phyloP scores from a whole-genome alignment of 2,888 invertebrate species.

The Drosophila anceps region DNA sequence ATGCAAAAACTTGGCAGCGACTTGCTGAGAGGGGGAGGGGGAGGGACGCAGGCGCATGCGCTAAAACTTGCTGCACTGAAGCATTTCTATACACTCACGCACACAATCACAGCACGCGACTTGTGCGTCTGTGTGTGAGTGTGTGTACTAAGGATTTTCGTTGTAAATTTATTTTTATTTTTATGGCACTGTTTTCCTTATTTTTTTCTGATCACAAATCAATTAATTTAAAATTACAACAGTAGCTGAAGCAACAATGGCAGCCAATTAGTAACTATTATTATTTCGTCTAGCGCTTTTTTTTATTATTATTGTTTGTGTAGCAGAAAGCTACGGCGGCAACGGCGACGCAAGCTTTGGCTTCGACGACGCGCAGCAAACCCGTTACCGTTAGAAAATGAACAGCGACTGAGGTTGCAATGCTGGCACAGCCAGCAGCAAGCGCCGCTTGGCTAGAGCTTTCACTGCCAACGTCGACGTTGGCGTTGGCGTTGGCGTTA shows the following conservation, averaged over 20 bases:
- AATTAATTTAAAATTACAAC: slow-evolving; percentile 2
- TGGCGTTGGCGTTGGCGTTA: slow-evolving; percentile 17
- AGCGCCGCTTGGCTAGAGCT: slow-evolving; percentile 58
- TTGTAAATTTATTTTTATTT: slow-evolving; percentile 71
- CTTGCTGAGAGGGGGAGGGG: slow-evolving; percentile 7
- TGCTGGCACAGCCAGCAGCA: slow-evolving; percentile 33
- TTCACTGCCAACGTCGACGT: slow-evolving; percentile 39
- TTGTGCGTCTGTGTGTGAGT: slow-evolving; percentile 27
- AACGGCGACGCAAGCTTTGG: slow-evolving; percentile 41
- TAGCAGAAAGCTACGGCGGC: slow-evolving; percentile 53
- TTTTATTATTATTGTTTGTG: slow-evolving; percentile 77
- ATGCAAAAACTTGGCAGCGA: slow-evolving; percentile 61
- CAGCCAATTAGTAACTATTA: slow-evolving; percentile 59
- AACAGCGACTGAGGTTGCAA: slow-evolving; percentile 57
- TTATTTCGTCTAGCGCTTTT: slow-evolving; percentile 71
- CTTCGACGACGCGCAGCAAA: slow-evolving; percentile 39
- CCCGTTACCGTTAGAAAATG: slow-evolving; percentile 63
- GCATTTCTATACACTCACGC: slow-evolving; percentile 61
- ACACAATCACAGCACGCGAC: slow-evolving; percentile 44
- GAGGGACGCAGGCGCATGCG: slow-evolving; percentile 64
- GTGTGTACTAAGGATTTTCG: slow-evolving; percentile 71
- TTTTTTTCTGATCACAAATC: slow-evolving; percentile 8
- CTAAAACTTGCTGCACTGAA: slow-evolving; percentile 62
- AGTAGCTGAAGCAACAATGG: slow-evolving; percentile 23
- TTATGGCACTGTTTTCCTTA: slow-evolving; percentile 55